Conservation (phyloP, 2,888 invertebrate species). For the Dastarcus helophoroides region DNA sequence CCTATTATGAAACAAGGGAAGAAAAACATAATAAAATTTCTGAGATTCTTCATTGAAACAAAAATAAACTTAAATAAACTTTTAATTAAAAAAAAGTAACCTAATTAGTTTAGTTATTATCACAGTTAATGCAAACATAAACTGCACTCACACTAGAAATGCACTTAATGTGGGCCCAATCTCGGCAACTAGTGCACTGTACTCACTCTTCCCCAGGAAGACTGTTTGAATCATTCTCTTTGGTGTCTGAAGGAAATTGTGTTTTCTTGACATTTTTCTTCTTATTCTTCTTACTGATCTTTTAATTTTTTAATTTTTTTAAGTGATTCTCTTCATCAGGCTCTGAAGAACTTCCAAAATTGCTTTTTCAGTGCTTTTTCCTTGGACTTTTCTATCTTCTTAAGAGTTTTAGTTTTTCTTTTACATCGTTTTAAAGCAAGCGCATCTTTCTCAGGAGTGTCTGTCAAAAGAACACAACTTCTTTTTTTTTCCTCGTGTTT, state of each 20-base stretch:
- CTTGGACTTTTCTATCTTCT: constrained; percentile 3
- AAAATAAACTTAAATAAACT: constrained; percentile 1
- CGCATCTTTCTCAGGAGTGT: constrained; percentile 4
- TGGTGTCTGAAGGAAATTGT: constrained; percentile 1
- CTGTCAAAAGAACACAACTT: constrained; percentile 4
- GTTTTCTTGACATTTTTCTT: constrained; percentile 3
- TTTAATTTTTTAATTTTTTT: constrained; percentile 4
- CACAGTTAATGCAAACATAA: constrained; percentile 2
- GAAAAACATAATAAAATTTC: constrained; percentile 3
- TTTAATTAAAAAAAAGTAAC: neutral
- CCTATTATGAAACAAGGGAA: too few relatives aligned
- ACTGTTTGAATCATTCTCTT: constrained; percentile 2
- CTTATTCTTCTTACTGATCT: constrained; percentile 5
- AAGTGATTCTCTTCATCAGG: constrained; percentile 6
- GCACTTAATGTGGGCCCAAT: too few relatives aligned
- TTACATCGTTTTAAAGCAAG: constrained; percentile 4
- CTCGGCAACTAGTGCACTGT: constrained; percentile 4
- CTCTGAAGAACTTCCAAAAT: constrained; percentile 5
- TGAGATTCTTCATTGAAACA: constrained; percentile 3
- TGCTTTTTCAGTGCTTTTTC: constrained; percentile 2
- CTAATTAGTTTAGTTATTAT: neutral
- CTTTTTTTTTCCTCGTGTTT: constrained; percentile 2
- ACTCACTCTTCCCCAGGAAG: constrained; percentile 4
- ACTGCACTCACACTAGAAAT: constrained; percentile 1
- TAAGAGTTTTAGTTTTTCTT: constrained; percentile 2